A percentile compares a stretch with the other conserved stretches of the same genome.
These are phyloP conservation scores for Podarcis siculus DNA, from an alignment of 2,797 vertebrate genomes.

Conservation along the genomic window DNA sequence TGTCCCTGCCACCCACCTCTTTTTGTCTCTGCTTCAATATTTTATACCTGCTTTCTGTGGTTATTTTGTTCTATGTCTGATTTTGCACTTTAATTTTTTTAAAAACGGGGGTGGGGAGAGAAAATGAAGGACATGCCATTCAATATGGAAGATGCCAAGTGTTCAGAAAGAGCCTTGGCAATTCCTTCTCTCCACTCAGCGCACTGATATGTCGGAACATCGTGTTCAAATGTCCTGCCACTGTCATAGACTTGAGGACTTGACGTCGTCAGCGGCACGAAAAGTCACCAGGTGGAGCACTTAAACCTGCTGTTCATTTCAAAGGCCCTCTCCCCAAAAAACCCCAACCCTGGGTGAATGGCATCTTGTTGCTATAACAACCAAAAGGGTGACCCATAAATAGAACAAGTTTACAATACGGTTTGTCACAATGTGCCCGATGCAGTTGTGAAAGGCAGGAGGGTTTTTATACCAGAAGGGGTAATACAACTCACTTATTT, in stretches of 20 bases:
- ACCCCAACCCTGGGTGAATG: background rate
- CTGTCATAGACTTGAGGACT: background rate
- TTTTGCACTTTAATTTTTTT: too few relatives aligned
- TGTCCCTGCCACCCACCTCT: too few relatives aligned
- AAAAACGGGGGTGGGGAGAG: too few relatives aligned
- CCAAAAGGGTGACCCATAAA: slow-evolving; percentile 53
- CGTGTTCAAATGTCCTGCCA: accelerated
- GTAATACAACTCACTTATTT: background rate
- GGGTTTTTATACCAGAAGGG: background rate
- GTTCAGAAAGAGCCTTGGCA: background rate
- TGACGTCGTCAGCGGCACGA: accelerated
- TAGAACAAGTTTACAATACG: slow-evolving; percentile 42
- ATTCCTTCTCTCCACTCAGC: background rate
- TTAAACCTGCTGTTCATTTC: accelerated
- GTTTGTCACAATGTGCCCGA: slow-evolving; percentile 15
- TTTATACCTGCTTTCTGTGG: too few relatives aligned
- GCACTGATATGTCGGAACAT: accelerated
- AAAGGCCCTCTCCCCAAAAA: background rate
- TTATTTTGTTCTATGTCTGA: too few relatives aligned
- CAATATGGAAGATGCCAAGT: background rate
- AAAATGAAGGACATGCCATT: background rate
- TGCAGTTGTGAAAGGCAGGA: background rate
- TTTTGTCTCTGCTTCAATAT: too few relatives aligned
- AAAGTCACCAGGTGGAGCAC: background rate
- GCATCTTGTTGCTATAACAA: slow-evolving; percentile 60